Base-by-base conservation (phyloP, 2,797 vertebrate species). In the Acanthiza pusilla region DNA sequence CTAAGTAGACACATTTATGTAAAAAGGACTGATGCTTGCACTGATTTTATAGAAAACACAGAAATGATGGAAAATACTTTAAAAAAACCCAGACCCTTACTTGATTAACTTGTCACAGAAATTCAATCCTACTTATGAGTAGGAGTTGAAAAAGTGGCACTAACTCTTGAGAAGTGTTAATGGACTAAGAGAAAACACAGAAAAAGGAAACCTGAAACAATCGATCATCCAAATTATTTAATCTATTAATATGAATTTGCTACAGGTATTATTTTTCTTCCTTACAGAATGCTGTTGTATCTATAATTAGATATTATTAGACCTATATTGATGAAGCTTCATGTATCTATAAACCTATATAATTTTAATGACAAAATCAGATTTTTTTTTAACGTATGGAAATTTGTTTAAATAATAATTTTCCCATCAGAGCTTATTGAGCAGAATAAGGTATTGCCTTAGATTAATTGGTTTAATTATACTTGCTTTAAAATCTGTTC, bases 401-500 rank as follows among this genome's bases (percentile, higher is more conserved):
- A 92, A 91, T 76, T 50, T 89, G 68, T 88, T 95, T 68, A 91
- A 93, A 91, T 85, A 95, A 55, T 94, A 90, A 87, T 87, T 94
- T 95, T 95, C 79, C 60, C 25, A 45, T 61, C 47, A 70, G 45
- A 85, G 67, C n/a, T 92, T 91, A 97, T 13, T 85, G 53, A 95
- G 62, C 66, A 95, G 88, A 96, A 96, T 89, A 97, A 94, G 55
- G 77, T 80, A 97, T 80, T 91, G 65, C 7, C 40, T 74, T 77
- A 96, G 96, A 97, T 96, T 96, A 96, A 97, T 48, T 62, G 29
- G 38, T 62, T 60, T 96, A 94, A 97, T 97, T 96, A 97, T 70
- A 72, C 54, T 71, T 85, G 94, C 51, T 94, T 96, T 94, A 93
- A 88, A 95, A 89, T 79, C 54, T 74, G 57, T 87, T 96, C 79